phyloP scores from a whole-genome alignment of 2,888 invertebrate species.

The Kuschelorhynchus macadamiae region DNA sequence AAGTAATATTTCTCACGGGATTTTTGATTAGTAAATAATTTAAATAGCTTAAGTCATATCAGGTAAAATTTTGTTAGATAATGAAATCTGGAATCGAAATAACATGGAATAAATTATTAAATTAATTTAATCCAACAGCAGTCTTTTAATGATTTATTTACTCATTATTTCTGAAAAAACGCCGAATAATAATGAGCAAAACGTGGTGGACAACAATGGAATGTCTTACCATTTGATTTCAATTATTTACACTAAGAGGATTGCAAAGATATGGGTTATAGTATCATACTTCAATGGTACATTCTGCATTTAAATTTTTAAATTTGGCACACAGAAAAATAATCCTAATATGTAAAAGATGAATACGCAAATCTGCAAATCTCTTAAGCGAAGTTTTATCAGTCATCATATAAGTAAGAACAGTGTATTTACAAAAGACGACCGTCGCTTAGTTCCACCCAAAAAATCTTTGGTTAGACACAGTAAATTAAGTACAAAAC shows the following conservation, averaged over 20 bases:
- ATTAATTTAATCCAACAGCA: conserved; percentile 27
- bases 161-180: conserved; percentile 4
- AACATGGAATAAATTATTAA: conserved; percentile 9
- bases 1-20: conserved; percentile 21
- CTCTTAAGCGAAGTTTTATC: conserved; percentile 41
- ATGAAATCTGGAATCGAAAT: conserved; percentile 10
- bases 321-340: conserved; percentile 30
- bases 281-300: conserved; percentile 13
- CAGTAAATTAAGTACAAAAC: conserved; percentile 60
- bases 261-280: conserved; percentile 3
- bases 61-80: conserved; percentile 32
- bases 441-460: conserved; percentile 55
- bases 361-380: conserved; percentile 13
- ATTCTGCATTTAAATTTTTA: background rate
- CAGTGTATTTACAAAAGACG: conserved; percentile 38
- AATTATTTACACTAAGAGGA: conserved; percentile 10
- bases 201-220: conserved; percentile 9
- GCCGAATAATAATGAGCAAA: conserved; percentile 21
- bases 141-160: conserved; percentile 22
- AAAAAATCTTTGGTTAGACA: conserved; percentile 63
- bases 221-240: conserved; percentile 10
- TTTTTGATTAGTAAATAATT: conserved; percentile 17
- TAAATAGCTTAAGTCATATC: conserved; percentile 30
- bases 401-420: conserved; percentile 35
- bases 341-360: conserved; percentile 19